Base-by-base conservation (phyloP, 1,140 invertebrate genomes). In the Drosophila virilis region DNA sequence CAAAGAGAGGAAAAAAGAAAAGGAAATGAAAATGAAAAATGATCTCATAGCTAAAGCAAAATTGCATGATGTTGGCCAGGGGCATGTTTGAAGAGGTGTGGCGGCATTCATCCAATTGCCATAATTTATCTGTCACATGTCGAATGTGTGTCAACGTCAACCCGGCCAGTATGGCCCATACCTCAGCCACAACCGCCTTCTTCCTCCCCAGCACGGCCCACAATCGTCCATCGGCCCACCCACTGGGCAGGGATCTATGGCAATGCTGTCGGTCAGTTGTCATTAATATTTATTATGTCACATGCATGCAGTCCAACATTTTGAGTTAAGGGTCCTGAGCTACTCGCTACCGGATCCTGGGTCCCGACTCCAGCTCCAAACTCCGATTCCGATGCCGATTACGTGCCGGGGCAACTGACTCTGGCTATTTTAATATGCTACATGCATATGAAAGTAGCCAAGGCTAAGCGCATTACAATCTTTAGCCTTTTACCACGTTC, bases 61-160 rank as follows among this genome's bases (percentile, higher is more conserved):
- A 60, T 45, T 75, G 66, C 72, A 77, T 55, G 43, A 59, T 32
- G 55, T 65, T 69, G 51, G 57, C 64, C 54, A 45, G 37, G 43
- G 74, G 37, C 46, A 67, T 42, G 68, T 62, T 59, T 77, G 58
- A 28, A 43, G 55, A 85, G 74, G 77, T 84, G 81, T 80, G 78
- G 48, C 46, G 67, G 75, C 70, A 73, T 66, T 82, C 66, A 67
- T 84, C 70, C 77, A 78, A 88, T 89, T 89, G 84, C 84, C 83
- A 84, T 89, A 89, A 88, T 89, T 84, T 88, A 88, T 88, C 84
- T 84, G 84, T 88, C 84, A 88, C 84, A 88, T 88, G 84, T 89
- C 84, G 84, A 89, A 88, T 88, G 84, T 89, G 73, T 89, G 80
- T 88, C 82, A 82, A 76, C 82, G 78, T 86, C 71, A 78, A 78